Conservation (phyloP, 2,888 invertebrate genomes). For the Tricholauxania praeusta region DNA sequence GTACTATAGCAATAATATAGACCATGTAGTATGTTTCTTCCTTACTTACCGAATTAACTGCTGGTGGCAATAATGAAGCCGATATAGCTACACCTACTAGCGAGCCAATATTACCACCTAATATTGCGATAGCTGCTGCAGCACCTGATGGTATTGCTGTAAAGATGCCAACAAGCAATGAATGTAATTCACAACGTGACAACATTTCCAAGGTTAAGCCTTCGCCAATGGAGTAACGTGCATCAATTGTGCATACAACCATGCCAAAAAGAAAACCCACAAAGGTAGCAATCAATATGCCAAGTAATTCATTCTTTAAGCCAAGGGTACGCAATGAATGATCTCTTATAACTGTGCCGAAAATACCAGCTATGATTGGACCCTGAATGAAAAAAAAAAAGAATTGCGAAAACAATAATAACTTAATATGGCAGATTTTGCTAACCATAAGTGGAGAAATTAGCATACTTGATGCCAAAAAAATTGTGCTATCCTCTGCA, state of each 20-base stretch:
- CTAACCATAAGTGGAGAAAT: slow-evolving; percentile 80
- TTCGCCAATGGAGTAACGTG: slow-evolving; percentile 71
- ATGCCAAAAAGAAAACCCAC: slow-evolving; percentile 79
- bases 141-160: slow-evolving; percentile 84
- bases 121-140: slow-evolving; percentile 80
- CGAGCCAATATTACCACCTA: slow-evolving; percentile 84
- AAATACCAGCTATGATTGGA: slow-evolving; percentile 82
- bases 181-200: slow-evolving; percentile 74
- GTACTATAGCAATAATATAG: too few species aligned
- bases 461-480: slow-evolving; percentile 83
- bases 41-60: slow-evolving; percentile 77
- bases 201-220: slow-evolving; percentile 79
- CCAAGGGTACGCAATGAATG: slow-evolving; percentile 74
- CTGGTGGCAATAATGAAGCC: slow-evolving; percentile 82
- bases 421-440: slow-evolving; percentile 53
- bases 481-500: slow-evolving; percentile 80
- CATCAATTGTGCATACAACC: slow-evolving; percentile 71
- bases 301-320: slow-evolving; percentile 76
- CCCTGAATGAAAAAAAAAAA: slow-evolving; percentile 62
- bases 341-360: slow-evolving; percentile 79
- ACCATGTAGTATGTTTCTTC: too few species aligned
- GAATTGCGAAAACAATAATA: slow-evolving; percentile 57
- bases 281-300: slow-evolving; percentile 75
- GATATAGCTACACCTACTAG: slow-evolving; percentile 87
- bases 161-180: slow-evolving; percentile 77